phyloP scores from a whole-genome alignment of 2,888 invertebrate genomes.

The Leucophora obtusa region DNA sequence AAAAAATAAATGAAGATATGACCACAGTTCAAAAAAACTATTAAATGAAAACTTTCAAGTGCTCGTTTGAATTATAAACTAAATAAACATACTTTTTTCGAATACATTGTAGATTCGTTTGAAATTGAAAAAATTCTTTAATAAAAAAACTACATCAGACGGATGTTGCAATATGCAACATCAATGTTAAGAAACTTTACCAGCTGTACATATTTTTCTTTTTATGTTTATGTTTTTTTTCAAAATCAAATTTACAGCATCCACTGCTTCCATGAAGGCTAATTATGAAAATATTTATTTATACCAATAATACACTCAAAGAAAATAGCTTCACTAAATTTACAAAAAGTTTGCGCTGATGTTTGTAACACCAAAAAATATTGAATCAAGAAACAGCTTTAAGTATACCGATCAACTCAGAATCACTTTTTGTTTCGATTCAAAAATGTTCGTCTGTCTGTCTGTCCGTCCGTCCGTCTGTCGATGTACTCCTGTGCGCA shows the following conservation, averaged over 20 bases:
- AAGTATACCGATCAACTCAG: too few relatives aligned
- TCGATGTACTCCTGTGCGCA: too few relatives aligned
- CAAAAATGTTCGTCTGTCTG: too few relatives aligned
- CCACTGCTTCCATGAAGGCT: not conserved
- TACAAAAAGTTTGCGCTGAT: too few relatives aligned
- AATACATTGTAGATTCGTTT: not conserved
- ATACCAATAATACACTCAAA: too few relatives aligned
- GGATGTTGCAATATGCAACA: conserved; percentile 31
- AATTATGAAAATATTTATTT: not conserved
- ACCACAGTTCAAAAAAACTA: conserved; percentile 9
- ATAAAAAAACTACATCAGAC: not conserved
- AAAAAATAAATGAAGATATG: not conserved
- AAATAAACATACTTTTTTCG: conserved; percentile 8
- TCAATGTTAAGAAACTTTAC: not conserved
- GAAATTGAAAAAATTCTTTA: not conserved
- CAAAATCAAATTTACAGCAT: not conserved
- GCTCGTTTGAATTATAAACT: conserved; percentile 10
- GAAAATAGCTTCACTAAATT: too few relatives aligned
- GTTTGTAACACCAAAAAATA: too few relatives aligned
- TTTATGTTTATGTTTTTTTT: not conserved
- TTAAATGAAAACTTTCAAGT: conserved; percentile 57
- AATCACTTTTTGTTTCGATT: too few relatives aligned
- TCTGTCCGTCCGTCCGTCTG: too few relatives aligned
- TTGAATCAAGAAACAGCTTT: too few relatives aligned
- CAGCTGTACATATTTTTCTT: not conserved